phyloP scores from a whole-genome alignment of 2,888 invertebrate species.

The Taphrorychus bicolor region DNA sequence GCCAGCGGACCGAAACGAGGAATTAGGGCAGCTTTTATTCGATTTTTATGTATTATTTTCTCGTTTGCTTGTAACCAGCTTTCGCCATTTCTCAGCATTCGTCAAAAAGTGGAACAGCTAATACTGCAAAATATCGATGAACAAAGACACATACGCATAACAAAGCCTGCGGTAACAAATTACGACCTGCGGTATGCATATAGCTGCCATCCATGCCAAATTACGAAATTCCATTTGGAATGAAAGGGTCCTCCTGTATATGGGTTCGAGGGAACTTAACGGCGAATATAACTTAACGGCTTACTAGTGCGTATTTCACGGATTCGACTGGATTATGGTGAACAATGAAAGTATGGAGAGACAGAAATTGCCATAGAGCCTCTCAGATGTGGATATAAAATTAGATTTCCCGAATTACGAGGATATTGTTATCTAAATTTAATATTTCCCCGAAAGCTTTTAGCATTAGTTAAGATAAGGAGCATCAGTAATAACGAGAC shows the following conservation, averaged over 20 bases:
- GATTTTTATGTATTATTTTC: constrained; percentile 3
- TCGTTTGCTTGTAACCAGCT: background rate
- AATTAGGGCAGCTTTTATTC: background rate
- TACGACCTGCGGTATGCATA: background rate
- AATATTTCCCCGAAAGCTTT: too few species aligned
- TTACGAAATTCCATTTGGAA: constrained; percentile 1
- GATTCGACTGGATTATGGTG: background rate
- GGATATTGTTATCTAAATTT: too few species aligned
- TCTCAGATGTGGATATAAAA: background rate
- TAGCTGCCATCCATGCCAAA: background rate
- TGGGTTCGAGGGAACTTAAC: background rate
- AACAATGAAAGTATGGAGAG: background rate
- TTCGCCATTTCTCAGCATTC: background rate
- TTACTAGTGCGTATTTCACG: background rate
- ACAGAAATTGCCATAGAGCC: background rate
- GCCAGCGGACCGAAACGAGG: background rate
- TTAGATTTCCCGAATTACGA: too few species aligned
- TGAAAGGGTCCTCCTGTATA: background rate
- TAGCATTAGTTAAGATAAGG: too few species aligned
- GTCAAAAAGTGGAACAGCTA: background rate
- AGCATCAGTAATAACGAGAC: too few species aligned
- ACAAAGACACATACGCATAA: background rate
- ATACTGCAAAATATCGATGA: background rate
- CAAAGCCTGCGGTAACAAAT: background rate
- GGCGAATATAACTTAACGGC: background rate